Base-by-base conservation (phyloP, 2,113 vertebrate species). In the Seriola rivoliana region DNA sequence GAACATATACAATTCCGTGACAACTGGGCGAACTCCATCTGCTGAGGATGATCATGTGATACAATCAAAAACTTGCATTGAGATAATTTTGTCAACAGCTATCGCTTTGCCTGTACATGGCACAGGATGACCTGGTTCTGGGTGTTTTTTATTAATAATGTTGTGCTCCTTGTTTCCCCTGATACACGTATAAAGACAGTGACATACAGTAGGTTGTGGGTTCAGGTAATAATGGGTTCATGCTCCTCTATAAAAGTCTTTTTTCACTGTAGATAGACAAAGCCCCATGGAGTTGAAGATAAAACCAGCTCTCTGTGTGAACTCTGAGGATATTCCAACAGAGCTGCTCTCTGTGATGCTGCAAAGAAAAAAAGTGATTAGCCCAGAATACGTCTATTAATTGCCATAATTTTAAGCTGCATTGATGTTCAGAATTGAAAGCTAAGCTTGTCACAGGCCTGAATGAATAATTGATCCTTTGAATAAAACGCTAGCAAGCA, bases 351-450 rank as follows among this genome's bases (percentile, higher is more conserved):
- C 77, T 86, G 75, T 62, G 54, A 73, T 60, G 48, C 34, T 77
- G 48, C 57, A 32, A 75, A 57, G 68, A 54, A 62, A 72, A 76
- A 73, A 64, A 2, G 19, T 52, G 32, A 85, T 80, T 78, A 76
- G 16, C n/a, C 32, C 9, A 46, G 65, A 84, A 83, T 78, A 71
- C 81, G 14, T 19, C 50, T 32, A 75, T 76, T 92, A 89, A 88
- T 80, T 88, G 9, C 2, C 23, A 67, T 0, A 69, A 38, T 44
- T 82, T 81, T 69, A 81, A 75, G 57, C 69, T 79, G 76, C 62
- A 84, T 89, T 91, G 82, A 92, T 88, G 88, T 90, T 86, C 71
- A 55, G n/a, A 89, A 85, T 71, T 85, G 44, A 89, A 92, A 84
- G 69, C 84, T 69, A 74, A 82, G 82, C 86, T 71, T 48, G 19